Conservation (phyloP, 2,113 vertebrate genomes). For the Oxyruncus cristatus region DNA sequence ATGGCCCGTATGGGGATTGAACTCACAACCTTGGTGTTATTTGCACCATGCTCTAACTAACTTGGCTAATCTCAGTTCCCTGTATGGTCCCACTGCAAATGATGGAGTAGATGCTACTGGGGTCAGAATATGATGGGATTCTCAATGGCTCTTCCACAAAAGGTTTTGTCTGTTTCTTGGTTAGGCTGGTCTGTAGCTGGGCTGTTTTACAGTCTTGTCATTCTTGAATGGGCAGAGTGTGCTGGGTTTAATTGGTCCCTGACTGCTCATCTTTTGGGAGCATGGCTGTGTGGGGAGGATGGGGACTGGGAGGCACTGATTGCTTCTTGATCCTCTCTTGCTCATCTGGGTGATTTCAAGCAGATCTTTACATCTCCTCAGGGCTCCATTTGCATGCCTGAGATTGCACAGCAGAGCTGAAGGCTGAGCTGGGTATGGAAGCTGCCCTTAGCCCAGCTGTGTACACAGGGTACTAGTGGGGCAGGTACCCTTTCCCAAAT, state of each 20-base stretch:
- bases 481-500: background rate
- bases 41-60: background rate
- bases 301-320: too few relatives aligned
- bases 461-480: background rate
- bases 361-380: background rate
- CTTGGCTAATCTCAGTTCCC: background rate
- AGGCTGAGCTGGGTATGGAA: background rate
- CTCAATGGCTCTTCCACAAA: background rate
- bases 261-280: background rate
- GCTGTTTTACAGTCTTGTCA: background rate
- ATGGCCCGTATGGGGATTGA: background rate
- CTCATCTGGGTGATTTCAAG: background rate
- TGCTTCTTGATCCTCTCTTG: background rate
- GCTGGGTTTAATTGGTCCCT: background rate
- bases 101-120: background rate
- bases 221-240: background rate
- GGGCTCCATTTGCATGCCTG: fast-evolving
- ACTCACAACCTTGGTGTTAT: background rate
- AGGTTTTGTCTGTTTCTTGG: background rate
- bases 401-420: background rate
- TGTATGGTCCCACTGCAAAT: background rate
- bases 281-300: background rate
- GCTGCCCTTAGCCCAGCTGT: background rate
- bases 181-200: background rate
- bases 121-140: background rate